Evolutionary conservation across 2,113 vertebrate genomes (phyloP).

Genomic region (Oncorhynchus clarkii): DNA sequence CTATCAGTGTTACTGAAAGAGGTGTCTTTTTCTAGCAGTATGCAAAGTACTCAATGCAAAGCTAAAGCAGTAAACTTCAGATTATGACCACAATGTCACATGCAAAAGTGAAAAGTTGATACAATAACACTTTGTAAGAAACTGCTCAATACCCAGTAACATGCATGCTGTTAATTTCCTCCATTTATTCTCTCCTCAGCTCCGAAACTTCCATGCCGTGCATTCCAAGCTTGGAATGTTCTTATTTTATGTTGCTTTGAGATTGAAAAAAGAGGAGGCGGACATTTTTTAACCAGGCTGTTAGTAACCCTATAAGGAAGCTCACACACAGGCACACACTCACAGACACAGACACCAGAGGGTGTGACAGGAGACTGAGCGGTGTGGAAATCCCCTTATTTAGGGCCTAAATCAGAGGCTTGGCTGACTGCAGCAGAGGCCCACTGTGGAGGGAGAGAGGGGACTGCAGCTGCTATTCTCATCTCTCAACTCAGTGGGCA

Average conservation of each 20-base stretch:
- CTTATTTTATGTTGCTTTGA: not conserved
- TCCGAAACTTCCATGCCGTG: not conserved
- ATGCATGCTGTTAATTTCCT: not conserved
- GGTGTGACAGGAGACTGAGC: not conserved
- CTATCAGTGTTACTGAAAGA: not conserved
- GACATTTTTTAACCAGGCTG: not conserved
- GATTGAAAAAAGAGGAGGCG: not conserved
- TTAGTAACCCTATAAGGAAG: not conserved
- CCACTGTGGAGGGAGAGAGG: not conserved
- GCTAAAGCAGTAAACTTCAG: not conserved
- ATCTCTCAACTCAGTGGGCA: not conserved
- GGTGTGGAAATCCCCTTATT: not conserved
- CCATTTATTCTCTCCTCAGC: not conserved
- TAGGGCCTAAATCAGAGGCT: not conserved
- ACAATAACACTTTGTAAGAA: not conserved
- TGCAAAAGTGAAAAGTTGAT: not conserved
- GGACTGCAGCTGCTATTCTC: not conserved
- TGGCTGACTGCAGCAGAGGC: not conserved
- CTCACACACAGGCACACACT: not conserved
- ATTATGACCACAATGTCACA: not conserved
- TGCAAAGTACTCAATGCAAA: too few species aligned
- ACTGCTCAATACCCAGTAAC: not conserved
- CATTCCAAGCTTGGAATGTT: not conserved
- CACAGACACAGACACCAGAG: not conserved
- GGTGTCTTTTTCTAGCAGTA: not conserved